Evolutionary conservation across 2,113 vertebrate species (phyloP).

Genomic region (Sorex fumeus): DNA sequence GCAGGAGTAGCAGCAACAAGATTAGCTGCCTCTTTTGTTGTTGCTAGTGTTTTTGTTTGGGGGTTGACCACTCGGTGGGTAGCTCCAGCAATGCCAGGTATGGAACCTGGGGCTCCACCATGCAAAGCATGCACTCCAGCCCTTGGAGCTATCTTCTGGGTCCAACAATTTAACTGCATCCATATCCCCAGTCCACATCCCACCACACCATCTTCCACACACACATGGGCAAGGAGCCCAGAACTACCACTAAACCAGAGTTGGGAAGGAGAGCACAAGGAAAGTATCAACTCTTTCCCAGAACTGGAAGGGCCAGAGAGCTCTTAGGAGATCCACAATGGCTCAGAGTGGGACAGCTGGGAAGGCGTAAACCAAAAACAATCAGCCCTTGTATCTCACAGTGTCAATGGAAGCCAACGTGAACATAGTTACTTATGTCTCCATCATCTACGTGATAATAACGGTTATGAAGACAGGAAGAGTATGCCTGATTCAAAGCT

Average conservation of each 20-base stretch:
- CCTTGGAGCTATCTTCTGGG: too few species aligned
- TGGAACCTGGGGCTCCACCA: too few species aligned
- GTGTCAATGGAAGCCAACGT: background rate
- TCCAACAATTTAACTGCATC: too few species aligned
- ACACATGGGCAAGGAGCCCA: background rate
- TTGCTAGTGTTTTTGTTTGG: too few species aligned
- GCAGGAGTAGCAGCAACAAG: background rate
- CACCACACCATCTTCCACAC: too few species aligned
- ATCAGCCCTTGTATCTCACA: background rate
- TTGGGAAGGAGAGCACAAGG: background rate
- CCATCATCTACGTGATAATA: background rate
- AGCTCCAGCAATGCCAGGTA: too few species aligned
- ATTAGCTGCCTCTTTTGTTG: background rate
- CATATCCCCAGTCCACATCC: too few species aligned
- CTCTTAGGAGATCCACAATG: fast-evolving
- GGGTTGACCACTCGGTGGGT: too few species aligned
- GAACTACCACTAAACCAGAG: background rate
- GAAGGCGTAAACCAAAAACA: background rate
- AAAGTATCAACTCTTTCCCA: background rate
- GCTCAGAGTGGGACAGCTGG: background rate
- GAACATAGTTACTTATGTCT: background rate
- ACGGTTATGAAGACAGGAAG: background rate
- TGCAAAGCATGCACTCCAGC: too few species aligned
- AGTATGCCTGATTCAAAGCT: background rate
- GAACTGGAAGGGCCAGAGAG: background rate